Percentiles rank a stretch among this genome's conserved stretches.
Conservation (phyloP, 1,140 invertebrate genomes). For the Lucilia cuprina region DNA sequence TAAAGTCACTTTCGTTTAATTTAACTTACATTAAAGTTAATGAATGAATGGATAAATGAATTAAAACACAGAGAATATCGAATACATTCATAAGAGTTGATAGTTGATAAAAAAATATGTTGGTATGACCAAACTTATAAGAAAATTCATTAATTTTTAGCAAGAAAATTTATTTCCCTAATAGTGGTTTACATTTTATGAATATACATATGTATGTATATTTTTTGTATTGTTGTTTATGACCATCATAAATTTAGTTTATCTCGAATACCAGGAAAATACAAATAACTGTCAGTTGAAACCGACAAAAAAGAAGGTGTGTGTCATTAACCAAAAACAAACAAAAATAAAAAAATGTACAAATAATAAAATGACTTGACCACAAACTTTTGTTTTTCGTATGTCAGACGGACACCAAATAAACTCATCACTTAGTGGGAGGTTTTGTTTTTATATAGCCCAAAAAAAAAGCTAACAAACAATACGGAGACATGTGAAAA, state of each 20-base stretch:
- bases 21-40: background rate
- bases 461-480: background rate
- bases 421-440: constrained; percentile 10
- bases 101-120: too few relatives aligned
- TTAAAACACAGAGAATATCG: background rate
- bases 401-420: background rate
- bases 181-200: background rate
- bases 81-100: background rate
- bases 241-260: constrained; percentile 2
- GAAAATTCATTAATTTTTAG: background rate
- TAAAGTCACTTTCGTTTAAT: constrained; percentile 2
- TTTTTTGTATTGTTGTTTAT: constrained; percentile 6
- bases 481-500: background rate
- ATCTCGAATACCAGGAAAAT: background rate
- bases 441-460: background rate
- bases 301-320: background rate
- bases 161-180: background rate
- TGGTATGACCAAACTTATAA: background rate
- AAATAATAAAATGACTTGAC: background rate
- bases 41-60: background rate
- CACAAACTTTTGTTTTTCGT: background rate
- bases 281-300: constrained; percentile 1
- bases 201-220: background rate
- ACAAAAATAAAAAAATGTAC: background rate
- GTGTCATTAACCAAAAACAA: constrained; percentile 1